phyloP scores from a whole-genome alignment of 1,140 invertebrate genomes.

The Drosophila triauraria region DNA sequence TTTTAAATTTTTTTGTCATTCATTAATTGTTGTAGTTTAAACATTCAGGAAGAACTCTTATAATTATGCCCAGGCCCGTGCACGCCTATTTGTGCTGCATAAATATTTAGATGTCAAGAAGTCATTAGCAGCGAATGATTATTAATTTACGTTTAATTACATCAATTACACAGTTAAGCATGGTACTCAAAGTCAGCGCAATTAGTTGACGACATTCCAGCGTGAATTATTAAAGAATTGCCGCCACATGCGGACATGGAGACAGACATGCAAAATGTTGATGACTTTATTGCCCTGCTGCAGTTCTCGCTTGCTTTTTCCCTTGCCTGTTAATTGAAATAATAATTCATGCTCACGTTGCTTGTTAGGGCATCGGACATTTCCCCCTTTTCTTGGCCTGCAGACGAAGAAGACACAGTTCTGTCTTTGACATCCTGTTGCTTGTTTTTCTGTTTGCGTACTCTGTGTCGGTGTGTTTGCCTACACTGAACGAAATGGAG shows the following conservation, averaged over 20 bases:
- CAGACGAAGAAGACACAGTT: not conserved
- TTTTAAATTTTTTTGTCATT: not conserved
- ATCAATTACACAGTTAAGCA: slow-evolving; percentile 15
- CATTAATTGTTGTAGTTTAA: no score
- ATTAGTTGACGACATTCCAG: slow-evolving; percentile 22
- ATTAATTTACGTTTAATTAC: slow-evolving; percentile 34
- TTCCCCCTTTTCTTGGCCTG: slow-evolving; percentile 8
- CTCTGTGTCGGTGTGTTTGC: slow-evolving; percentile 34
- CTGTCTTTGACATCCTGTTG: slow-evolving; percentile 27
- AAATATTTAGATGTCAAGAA: slow-evolving; percentile 3
- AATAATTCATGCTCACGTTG: slow-evolving; percentile 46
- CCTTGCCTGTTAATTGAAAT: slow-evolving; percentile 33
- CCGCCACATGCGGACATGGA: slow-evolving; percentile 6
- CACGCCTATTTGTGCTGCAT: not conserved
- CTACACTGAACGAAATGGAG: slow-evolving; percentile 31
- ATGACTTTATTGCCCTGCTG: slow-evolving; percentile 25
- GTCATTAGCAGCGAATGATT: slow-evolving; percentile 17
- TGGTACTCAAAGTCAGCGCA: slow-evolving; percentile 3
- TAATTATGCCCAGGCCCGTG: not conserved
- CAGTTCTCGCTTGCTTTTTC: not conserved
- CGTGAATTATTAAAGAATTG: slow-evolving; percentile 30
- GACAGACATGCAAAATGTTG: slow-evolving; percentile 3
- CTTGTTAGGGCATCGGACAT: slow-evolving; percentile 50
- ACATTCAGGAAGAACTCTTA: not conserved
- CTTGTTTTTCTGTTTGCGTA: slow-evolving; percentile 42